phyloP scores from a whole-genome alignment of 2,113 vertebrate species.

The Nicator chloris region DNA sequence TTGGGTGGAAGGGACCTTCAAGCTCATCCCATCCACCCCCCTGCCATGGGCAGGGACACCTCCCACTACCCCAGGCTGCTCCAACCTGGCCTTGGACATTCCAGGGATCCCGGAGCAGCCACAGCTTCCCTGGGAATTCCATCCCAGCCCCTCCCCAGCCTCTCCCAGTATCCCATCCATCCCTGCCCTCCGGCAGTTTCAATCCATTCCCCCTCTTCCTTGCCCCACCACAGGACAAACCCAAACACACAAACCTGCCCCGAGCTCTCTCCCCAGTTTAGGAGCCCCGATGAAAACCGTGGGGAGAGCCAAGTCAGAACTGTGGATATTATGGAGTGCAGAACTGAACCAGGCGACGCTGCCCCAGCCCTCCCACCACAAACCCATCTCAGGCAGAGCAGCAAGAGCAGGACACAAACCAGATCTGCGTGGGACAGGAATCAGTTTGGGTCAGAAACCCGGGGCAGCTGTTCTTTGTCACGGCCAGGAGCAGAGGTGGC shows the following conservation, averaged over 20 bases:
- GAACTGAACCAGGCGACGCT: rapidly evolving
- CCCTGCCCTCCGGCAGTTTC: not conserved
- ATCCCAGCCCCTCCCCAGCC: not conserved
- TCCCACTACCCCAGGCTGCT: rapidly evolving
- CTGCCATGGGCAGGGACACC: not conserved
- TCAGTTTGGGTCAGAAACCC: conserved; percentile 25
- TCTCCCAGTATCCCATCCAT: not conserved
- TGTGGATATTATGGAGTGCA: not conserved
- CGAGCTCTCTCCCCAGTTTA: rapidly evolving
- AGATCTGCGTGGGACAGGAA: not conserved
- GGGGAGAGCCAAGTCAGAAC: not conserved
- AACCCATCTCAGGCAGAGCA: rapidly evolving
- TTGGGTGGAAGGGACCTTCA: not conserved
- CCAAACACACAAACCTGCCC: not conserved
- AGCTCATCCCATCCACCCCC: rapidly evolving
- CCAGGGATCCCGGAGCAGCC: not conserved
- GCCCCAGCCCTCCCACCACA: not conserved
- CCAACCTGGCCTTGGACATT: not conserved
- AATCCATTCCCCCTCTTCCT: not conserved
- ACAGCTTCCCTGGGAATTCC: not conserved
- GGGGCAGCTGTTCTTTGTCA: conserved; percentile 12
- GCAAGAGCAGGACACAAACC: not conserved
- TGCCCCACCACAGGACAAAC: not conserved
- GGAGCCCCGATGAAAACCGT: rapidly evolving
- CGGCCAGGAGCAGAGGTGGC: not conserved